These are phyloP conservation scores for Gyps fulvus DNA, from an alignment of 2,113 vertebrate species.

Conservation along the genomic window DNA sequence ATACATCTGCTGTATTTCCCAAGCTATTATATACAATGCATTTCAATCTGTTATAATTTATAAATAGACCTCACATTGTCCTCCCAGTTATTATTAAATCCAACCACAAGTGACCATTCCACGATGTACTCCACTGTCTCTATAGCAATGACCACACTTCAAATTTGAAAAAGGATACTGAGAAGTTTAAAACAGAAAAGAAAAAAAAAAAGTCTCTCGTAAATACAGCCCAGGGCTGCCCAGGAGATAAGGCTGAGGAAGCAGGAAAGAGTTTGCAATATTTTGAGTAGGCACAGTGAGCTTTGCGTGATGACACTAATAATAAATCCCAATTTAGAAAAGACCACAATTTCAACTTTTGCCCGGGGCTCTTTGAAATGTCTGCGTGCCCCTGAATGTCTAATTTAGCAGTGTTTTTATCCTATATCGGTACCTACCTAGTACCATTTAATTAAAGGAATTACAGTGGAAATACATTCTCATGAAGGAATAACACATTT, in stretches of 20 bases:
- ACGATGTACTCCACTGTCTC: background rate
- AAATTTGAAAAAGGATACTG: background rate
- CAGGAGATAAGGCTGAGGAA: background rate
- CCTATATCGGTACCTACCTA: background rate
- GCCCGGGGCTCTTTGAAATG: background rate
- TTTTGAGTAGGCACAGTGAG: background rate
- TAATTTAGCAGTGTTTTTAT: background rate
- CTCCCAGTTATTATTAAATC: constrained; percentile 3
- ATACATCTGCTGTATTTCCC: constrained; percentile 19
- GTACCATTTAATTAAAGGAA: constrained; percentile 11
- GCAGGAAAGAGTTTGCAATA: background rate
- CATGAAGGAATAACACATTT: background rate
- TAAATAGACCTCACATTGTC: background rate
- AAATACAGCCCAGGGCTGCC: background rate
- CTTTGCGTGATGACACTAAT: background rate
- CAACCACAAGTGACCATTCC: background rate
- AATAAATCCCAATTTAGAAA: constrained; percentile 14
- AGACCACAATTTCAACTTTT: background rate
- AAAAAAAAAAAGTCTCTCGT: background rate
- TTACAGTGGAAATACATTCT: background rate
- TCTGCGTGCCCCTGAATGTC: background rate
- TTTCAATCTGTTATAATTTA: constrained; percentile 4
- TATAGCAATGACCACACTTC: background rate
- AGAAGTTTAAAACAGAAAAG: background rate
- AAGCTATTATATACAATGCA: background rate